These are phyloP conservation scores for Felis chaus DNA, from an alignment of 2,113 vertebrate genomes.

Conservation along the genomic window DNA sequence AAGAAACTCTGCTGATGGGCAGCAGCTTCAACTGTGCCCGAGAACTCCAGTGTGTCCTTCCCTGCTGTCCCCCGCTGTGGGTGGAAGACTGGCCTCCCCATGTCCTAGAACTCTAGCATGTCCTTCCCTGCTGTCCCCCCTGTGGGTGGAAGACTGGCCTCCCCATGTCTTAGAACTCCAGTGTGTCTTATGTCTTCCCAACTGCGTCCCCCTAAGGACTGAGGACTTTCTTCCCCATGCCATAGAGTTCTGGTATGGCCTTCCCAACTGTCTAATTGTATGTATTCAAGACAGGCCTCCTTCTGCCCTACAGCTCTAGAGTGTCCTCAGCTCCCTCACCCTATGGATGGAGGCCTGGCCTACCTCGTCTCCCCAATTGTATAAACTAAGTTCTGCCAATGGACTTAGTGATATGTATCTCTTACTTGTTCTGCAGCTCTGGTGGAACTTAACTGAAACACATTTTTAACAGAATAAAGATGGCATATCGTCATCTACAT, in stretches of 20 bases:
- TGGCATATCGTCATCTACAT: not conserved
- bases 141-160: too few species aligned
- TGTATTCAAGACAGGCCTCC: too few species aligned
- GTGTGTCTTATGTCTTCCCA: too few species aligned
- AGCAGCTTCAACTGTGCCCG: not conserved
- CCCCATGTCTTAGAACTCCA: too few species aligned
- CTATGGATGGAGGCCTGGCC: not conserved
- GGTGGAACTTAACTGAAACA: not conserved
- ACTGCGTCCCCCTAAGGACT: too few species aligned
- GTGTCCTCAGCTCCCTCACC: not conserved
- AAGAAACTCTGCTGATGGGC: not conserved
- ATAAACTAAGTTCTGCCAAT: not conserved
- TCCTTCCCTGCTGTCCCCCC: too few species aligned
- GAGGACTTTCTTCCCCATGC: too few species aligned
- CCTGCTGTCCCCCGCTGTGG: too few species aligned
- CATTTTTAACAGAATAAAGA: not conserved
- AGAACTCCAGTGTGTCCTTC: not conserved
- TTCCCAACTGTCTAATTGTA: too few species aligned
- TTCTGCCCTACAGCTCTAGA: too few species aligned
- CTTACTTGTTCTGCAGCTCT: not conserved
- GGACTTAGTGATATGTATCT: not conserved
- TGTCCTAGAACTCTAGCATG: too few species aligned
- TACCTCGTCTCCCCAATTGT: rapidly evolving
- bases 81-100: not conserved
- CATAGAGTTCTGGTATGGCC: too few species aligned